These are phyloP conservation scores for Celastrina argiolus DNA, from an alignment of 2,888 invertebrate species.

Conservation along the genomic window DNA sequence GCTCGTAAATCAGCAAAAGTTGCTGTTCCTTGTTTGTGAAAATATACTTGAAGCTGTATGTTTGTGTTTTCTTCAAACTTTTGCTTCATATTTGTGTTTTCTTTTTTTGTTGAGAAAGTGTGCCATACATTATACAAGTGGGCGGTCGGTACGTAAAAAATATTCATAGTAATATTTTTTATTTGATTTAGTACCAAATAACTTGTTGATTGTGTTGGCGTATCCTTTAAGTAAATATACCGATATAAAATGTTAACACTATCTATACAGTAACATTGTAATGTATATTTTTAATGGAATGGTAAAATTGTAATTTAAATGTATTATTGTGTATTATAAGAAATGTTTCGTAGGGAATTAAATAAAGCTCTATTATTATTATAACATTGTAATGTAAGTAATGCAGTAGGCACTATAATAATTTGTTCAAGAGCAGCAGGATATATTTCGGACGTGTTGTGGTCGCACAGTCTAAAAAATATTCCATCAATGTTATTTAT, in stretches of 20 bases:
- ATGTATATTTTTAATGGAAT: too few species aligned
- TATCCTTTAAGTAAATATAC: too few species aligned
- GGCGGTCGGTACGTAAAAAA: background rate
- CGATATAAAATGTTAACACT: too few species aligned
- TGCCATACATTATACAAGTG: background rate
- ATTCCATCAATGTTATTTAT: too few species aligned
- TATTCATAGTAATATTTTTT: background rate
- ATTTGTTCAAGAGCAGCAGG: background rate
- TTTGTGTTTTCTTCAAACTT: conserved; percentile 13
- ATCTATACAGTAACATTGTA: too few species aligned
- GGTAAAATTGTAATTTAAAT: too few species aligned
- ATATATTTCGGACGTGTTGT: background rate
- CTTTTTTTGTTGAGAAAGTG: background rate
- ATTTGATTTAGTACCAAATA: background rate
- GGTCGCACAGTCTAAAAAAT: too few species aligned
- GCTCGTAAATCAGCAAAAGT: conserved; percentile 4
- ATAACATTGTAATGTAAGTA: too few species aligned
- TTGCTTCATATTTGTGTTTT: conserved; percentile 3
- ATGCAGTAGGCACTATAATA: background rate
- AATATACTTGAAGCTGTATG: background rate
- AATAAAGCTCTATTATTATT: too few species aligned
- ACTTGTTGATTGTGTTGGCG: too few species aligned
- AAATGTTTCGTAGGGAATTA: too few species aligned
- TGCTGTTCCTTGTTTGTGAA: background rate
- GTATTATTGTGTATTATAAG: too few species aligned